Base-by-base conservation (phyloP, 53 echinoderm and acorn worm species). In the Astropecten irregularis region DNA sequence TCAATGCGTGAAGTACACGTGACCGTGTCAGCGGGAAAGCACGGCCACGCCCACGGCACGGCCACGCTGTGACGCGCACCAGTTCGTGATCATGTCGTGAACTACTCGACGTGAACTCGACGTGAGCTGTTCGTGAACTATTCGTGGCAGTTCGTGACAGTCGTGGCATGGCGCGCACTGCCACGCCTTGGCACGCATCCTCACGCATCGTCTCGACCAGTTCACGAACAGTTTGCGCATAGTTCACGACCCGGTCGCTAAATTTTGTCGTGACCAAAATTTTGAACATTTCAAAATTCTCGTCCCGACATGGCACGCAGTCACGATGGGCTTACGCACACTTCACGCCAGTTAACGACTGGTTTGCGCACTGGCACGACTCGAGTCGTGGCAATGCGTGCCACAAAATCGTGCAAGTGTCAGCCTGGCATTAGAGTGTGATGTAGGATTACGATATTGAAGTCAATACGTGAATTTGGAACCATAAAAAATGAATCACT, bases 231-330 rank as follows among this genome's bases (percentile, higher is more conserved):
- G 77, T 77, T 77, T 39, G 42, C 70, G 59, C 84, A 71, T 58
- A 71, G 84, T 84, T 84, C 84, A 70, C 72, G 71, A 83, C 56
- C 83, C 38, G 67, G 83, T 83, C 83, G 35, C 51, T 0, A 85
- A 73, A 85, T 85, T 59, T 85, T 85, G 73, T 85, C 74, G 85
- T 74, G 74, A 85, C 85, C 58, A 85, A 85, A 85, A 68, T 67
- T 83, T 68, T 65, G 52, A 83, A 68, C 68, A 83, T 83, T 69
- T 83, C 84, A 83, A 69, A 85, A 85, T 85, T 85, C 73, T 85
- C 64, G 74, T 85, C 85, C 85, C 74, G 74, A 85, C 85, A 85
- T 62, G 85, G 64, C 85, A 74, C 74, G 85, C 85, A 85, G 49
- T 50, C 83, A 49, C 67, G 68, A 68, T 40, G 81, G 21, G 54